Conservation (phyloP, 2,888 invertebrate genomes). For the Metalampra italica region DNA sequence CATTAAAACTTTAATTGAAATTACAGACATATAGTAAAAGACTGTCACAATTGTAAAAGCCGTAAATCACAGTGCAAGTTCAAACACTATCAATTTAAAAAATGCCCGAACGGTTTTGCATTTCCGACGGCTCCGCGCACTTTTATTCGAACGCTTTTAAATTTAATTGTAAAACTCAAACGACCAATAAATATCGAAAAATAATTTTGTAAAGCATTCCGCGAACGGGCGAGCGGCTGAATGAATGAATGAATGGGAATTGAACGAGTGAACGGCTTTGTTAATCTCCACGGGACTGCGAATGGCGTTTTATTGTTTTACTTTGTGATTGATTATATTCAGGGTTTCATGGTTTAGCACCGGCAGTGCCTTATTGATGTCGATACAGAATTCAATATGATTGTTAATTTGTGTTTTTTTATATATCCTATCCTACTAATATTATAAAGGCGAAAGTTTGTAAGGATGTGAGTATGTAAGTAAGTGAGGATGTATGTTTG, state of each 20-base stretch:
- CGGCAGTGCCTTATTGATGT: neutral
- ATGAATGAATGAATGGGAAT: conserved; percentile 21
- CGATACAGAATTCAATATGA: too few species aligned
- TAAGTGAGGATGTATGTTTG: too few species aligned
- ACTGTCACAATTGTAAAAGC: too few species aligned
- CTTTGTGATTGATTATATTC: conserved; percentile 4
- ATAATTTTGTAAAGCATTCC: conserved; percentile 21
- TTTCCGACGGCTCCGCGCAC: neutral
- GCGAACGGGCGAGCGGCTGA: conserved; percentile 19
- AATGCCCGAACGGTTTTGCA: neutral
- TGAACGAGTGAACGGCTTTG: conserved; percentile 16
- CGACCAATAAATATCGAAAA: conserved; percentile 23
- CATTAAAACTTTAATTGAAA: too few species aligned
- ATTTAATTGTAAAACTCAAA: conserved; percentile 18
- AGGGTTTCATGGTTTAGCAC: neutral
- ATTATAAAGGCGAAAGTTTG: too few species aligned
- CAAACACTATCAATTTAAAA: neutral
- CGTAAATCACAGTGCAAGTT: neutral
- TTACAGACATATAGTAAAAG: too few species aligned
- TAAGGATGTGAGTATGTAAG: too few species aligned
- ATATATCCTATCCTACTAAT: too few species aligned
- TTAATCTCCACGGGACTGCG: neutral
- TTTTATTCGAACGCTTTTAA: conserved; percentile 8
- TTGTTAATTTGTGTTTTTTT: too few species aligned
- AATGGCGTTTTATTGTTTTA: conserved; percentile 8